Evolutionary conservation across 2,888 invertebrate genomes (phyloP).

Genomic region (Leptinotarsa tumamoca): DNA sequence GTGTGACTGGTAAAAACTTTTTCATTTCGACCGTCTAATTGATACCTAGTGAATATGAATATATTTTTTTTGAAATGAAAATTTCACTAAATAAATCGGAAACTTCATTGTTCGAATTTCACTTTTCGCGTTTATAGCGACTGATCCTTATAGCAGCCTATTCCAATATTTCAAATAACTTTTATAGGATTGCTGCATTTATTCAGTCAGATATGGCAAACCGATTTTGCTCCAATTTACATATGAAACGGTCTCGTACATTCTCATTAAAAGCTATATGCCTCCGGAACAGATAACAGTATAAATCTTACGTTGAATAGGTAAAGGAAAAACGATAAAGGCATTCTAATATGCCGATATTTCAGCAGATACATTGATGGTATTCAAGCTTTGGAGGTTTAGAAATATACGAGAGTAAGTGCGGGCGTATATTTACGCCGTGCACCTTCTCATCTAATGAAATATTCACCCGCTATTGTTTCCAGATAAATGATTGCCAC

Average conservation of each 20-base stretch:
- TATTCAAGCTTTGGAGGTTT: constrained; percentile 28
- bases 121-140: constrained; percentile 10
- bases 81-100: too few species aligned
- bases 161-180: constrained; percentile 17
- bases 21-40: too few species aligned
- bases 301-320: constrained; percentile 35
- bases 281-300: constrained; percentile 31
- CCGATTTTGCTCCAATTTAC: constrained; percentile 31
- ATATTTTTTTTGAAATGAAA: too few species aligned
- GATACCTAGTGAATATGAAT: too few species aligned
- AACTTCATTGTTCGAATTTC: not conserved
- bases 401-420: constrained; percentile 35
- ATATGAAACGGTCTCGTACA: constrained; percentile 31
- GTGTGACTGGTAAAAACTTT: too few species aligned
- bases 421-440: constrained; percentile 52
- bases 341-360: constrained; percentile 43
- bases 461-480: constrained; percentile 58
- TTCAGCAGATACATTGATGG: constrained; percentile 34
- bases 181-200: constrained; percentile 18
- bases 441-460: constrained; percentile 55
- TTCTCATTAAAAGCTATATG: constrained; percentile 36
- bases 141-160: constrained; percentile 6
- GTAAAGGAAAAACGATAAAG: constrained; percentile 41
- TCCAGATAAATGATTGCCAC: constrained; percentile 57
- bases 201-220: constrained; percentile 22